A percentile compares a stretch with the other conserved stretches of the same genome.
Conservation (phyloP, 2,888 invertebrate species). For the Stramonita haemastoma region DNA sequence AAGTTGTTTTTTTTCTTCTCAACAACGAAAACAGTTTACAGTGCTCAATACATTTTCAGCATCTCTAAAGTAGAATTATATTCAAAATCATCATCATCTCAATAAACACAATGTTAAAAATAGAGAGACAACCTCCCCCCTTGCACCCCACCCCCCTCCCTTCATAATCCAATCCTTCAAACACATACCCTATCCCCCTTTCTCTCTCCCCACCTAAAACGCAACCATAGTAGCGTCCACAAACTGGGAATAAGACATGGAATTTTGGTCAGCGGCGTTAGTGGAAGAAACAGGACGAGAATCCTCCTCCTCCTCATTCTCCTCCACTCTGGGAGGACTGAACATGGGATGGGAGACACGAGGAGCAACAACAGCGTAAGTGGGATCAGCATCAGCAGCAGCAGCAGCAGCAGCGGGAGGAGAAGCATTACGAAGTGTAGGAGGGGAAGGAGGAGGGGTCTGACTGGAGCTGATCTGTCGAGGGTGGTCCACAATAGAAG, state of each 20-base stretch:
- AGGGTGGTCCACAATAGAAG: background rate
- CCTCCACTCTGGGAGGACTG: background rate
- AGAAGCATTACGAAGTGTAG: background rate
- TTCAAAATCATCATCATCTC: too few species aligned
- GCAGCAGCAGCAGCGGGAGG: background rate
- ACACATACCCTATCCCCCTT: background rate
- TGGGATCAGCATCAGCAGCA: background rate
- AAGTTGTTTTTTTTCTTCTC: too few species aligned
- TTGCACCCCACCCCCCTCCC: too few species aligned
- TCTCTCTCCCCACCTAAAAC: background rate
- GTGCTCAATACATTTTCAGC: too few species aligned
- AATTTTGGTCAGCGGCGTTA: background rate
- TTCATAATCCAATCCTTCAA: background rate
- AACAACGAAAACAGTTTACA: too few species aligned
- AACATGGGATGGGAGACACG: background rate
- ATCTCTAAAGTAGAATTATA: too few species aligned
- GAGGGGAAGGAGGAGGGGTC: background rate
- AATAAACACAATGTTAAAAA: too few species aligned
- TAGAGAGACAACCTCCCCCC: too few species aligned
- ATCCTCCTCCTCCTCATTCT: too few species aligned
- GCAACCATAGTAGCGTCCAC: background rate
- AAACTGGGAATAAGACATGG: background rate
- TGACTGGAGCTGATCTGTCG: background rate
- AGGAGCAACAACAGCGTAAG: background rate
- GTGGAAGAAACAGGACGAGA: background rate